phyloP scores from a whole-genome alignment of 1,140 invertebrate species.

The Drosophila pandora region DNA sequence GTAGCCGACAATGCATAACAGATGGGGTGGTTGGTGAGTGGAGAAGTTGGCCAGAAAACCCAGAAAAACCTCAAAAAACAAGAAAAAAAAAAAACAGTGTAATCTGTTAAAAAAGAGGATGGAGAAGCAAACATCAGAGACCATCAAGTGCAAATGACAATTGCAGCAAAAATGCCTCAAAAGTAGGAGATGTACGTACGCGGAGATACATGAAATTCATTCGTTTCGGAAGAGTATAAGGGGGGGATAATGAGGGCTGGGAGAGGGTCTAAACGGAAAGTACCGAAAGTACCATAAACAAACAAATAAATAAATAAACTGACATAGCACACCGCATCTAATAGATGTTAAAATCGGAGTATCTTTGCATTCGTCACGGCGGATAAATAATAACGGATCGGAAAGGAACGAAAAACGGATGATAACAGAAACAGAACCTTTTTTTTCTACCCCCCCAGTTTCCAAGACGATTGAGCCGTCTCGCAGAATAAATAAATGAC shows the following conservation, averaged over 20 bases:
- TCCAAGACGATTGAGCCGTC: constrained; percentile 5
- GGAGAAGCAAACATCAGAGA: neutral
- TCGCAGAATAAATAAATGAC: neutral
- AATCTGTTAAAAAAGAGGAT: neutral
- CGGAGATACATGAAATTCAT: neutral
- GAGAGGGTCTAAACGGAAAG: neutral
- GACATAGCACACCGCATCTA: constrained; percentile 2
- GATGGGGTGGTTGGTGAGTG: constrained; percentile 39
- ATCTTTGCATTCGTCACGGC: neutral
- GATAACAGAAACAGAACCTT: too few relatives aligned
- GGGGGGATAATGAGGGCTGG: too few relatives aligned
- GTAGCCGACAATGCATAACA: constrained; percentile 54
- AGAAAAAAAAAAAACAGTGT: constrained; percentile 17
- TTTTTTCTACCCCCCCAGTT: neutral
- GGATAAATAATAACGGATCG: neutral
- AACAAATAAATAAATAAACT: constrained; percentile 43
- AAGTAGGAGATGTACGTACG: neutral
- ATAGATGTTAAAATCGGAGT: constrained; percentile 27
- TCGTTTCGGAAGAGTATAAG: too few relatives aligned
- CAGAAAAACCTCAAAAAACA: neutral
- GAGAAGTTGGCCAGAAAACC: constrained; percentile 19
- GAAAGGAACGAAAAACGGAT: too few relatives aligned
- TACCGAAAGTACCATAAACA: constrained; percentile 23
- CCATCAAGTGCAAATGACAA: constrained; percentile 49
- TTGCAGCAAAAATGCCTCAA: constrained; percentile 30